Evolutionary conservation across 2,113 vertebrate genomes (phyloP), one percentile per base, ranked within the genome.

Genomic region (Hippolais icterina): DNA sequence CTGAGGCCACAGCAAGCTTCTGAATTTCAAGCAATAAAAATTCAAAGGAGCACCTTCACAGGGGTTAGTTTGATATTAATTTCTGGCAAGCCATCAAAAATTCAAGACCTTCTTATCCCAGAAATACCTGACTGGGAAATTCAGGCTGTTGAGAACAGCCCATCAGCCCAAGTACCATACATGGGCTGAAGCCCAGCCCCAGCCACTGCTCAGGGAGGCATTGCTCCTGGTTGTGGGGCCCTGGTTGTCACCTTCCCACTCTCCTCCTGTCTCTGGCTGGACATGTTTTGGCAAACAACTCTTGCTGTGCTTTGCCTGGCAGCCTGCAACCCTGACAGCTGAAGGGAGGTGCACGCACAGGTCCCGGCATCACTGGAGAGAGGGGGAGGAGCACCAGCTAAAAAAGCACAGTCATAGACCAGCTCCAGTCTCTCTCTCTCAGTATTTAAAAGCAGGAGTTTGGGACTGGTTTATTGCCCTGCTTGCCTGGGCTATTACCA

Each of bases 141-240:
- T 52, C 41, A 86, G 71, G 44, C 42, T 82, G 64, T 9, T 3
- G 2, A 47, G 54, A 76, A 25, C 64, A 68, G 12, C 15, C 5
- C 33, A 11, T n/a, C 8, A 24, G 13, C 17, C 11, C 1, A 0
- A 60, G 37, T 7, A 22, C 20, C 46, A 14, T 24, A 18, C 0
- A 1, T 0, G 14, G 13, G n/a, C 57, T 28, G 24, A 61, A 83
- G 54, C 27, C 61, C 71, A 52, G 41, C 18, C 35, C 31, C 4
- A 2, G 57, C 25, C 28, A 8, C 59, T 2, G 0, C 11, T 0
- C 20, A 52, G 63, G 41, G 50, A 23, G 46, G 35, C 10, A n/a
- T 2, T 52, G 31, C n/a, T 53, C 22, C 52, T 59, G 83, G 11
- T 0, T 77, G 28, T 49, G 50, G 20, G 10, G 13, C 11, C n/a